Base-by-base conservation (phyloP, 1,140 invertebrate genomes). In the Ruditapes philippinarum region DNA sequence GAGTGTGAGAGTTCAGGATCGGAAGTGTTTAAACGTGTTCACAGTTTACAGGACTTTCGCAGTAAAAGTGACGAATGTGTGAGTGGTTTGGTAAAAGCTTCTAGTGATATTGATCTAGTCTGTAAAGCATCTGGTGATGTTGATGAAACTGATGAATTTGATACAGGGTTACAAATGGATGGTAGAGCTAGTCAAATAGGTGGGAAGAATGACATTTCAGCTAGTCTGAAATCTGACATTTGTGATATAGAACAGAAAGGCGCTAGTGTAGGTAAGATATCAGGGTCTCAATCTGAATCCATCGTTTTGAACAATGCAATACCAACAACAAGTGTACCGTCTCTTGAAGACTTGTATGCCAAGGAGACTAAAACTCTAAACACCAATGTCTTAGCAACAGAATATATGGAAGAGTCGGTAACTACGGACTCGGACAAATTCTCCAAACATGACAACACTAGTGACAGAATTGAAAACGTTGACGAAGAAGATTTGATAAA, bases 341-440 rank as follows among this genome's bases (percentile, higher is more conserved):
- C 94, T 28, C 93, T 97, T 38, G 96, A 97, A 87, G 97, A 97
- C 87, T 97, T 97, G 89, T 95, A 95, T 89, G 94, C 97, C 22
- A 97, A 97, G 93, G 97, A 97, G 88, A 96, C 97, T 0, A 97
- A 97, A 94, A 97, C 97, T 9, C 96, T 97, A 38, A 97, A 97
- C 92, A 97, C 97, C 0, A 97, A 97, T 94, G 97, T 97, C 38
- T 94, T 97, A 14, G 96, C 96, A 2, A 96, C 96, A 0, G 96
- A 96, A 74, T 95, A 96, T 88, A 96, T 96, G 76, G 96, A 97
- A 83, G 91, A 92, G 25, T 62, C 73, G 12, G 82, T 91, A 17
- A 95, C 96, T 89, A 97, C 96, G 80, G 97, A 97, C 93, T 97
- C 97, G 0, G 97, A 97, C 88, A 97, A 97, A 90, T 97, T 96